These are phyloP conservation scores for Epicampocera succincta DNA, from an alignment of 2,888 invertebrate species.

Conservation along the genomic window DNA sequence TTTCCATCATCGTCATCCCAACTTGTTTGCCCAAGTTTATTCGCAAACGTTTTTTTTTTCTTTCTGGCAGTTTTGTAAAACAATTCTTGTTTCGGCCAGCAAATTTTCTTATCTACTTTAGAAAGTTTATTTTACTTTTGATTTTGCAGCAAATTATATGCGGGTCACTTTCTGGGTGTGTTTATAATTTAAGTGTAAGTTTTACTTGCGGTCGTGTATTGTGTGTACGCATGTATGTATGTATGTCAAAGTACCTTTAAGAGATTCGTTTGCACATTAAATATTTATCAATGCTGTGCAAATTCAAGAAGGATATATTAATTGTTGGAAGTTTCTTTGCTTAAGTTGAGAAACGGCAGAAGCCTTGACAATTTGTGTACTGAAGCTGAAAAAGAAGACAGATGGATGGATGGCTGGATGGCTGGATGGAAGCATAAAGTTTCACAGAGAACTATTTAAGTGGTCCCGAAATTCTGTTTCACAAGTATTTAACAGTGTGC, in stretches of 20 bases:
- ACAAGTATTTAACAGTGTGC: no score
- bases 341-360: constrained; percentile 13
- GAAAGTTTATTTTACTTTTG: constrained; percentile 37
- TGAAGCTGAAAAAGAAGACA: background rate
- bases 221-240: no score
- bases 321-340: constrained; percentile 22
- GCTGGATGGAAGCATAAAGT: no score
- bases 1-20: constrained; percentile 7
- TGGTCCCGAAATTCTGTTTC: no score
- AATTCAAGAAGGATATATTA: constrained; percentile 48
- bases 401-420: no score
- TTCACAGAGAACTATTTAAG: no score
- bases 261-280: constrained; percentile 55
- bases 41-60: constrained; percentile 11
- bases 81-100: constrained; percentile 23
- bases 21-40: constrained; percentile 30
- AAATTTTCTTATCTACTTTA: constrained; percentile 21
- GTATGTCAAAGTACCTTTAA: constrained; percentile 41
- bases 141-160: constrained; percentile 56
- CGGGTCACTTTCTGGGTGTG: constrained; percentile 53
- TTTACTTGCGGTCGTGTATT: constrained; percentile 49
- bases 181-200: constrained; percentile 40
- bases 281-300: constrained; percentile 61
- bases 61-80: constrained; percentile 11
- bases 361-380: constrained; percentile 48